Base-by-base conservation (phyloP, 2,113 vertebrate species). In the Sclerurus mexicanus region DNA sequence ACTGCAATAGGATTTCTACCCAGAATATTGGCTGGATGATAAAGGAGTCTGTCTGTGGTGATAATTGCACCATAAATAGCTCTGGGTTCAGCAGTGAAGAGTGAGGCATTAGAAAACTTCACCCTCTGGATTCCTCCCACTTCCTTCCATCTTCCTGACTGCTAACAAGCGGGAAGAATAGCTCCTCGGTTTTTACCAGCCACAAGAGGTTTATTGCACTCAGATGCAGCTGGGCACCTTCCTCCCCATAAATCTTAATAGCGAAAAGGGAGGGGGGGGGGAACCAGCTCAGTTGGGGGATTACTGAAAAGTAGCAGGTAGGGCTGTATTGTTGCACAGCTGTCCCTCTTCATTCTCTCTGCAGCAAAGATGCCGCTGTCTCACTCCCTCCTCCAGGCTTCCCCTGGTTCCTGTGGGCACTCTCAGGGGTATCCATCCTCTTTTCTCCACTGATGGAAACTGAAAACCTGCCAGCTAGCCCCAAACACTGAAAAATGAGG, bases 1-100 rank as follows among this genome's bases (percentile, higher is more conserved):
- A 64, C 82, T 80, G 95, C 94, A 74, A 93, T 74, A 96, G 92
- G 92, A 94, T 95, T 97, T 90, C 85, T 83, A 71, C 87, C 50
- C 85, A 64, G 91, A 90, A 94, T 96, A 95, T 95, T 93, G 90
- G 95, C 96, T 95, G 85, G 75, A 74, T 95, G 95, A 97, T 91
- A 86, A 92, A 96, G 85, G 87, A 95, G 76, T 84, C 95, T 96
- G 93, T 95, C 95, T 79, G 85, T 0, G 1, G 90, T 92, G 92
- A 95, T 96, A 96, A 97, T 94, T 95, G 96, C 90, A 80, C 93
- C 96, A 95, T 96, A 97, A 96, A 96, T 96, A 97, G 95, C 39
- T 12, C 87, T 52, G 92, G 59, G 68, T 67, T 90, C 39, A 6
- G 95, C 92, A 96, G 60, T 86, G 91, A 96, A 4, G 90, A 94